A percentile compares a stretch with the other conserved stretches of the same genome.
These are phyloP conservation scores for Saccostrea glomerata DNA, from an alignment of 1,140 invertebrate species.

Conservation along the genomic window DNA sequence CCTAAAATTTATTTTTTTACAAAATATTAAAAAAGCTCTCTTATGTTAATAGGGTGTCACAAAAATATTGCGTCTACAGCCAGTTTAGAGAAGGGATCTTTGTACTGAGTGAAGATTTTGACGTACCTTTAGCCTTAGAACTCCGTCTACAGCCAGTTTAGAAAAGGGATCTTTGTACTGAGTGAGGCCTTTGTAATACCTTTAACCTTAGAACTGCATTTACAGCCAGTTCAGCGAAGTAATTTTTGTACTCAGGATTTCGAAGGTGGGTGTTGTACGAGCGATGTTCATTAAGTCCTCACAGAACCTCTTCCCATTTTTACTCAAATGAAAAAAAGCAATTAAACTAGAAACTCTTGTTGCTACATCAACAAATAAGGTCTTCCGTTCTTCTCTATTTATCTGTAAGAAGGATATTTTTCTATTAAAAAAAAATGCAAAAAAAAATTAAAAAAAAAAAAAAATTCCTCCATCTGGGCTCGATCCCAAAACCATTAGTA, in stretches of 20 bases:
- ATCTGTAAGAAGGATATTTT: no score
- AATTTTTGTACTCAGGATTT: conserved; percentile 99
- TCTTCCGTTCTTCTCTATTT: no score
- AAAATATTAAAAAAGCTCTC: no score
- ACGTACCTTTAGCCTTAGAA: conserved; percentile 90
- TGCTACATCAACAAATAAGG: no score
- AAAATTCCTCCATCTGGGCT: no score
- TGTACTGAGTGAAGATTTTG: conserved; percentile 85
- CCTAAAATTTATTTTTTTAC: no score
- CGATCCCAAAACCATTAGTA: no score
- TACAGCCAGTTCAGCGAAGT: conserved; percentile 96
- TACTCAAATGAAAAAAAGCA: conserved; percentile 79
- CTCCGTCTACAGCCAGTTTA: conserved; percentile 96
- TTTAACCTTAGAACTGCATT: conserved; percentile 96
- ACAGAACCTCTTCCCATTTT: conserved; percentile 88
- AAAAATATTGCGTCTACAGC: conserved; percentile 89
- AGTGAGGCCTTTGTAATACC: conserved; percentile 82
- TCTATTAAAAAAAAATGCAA: no score
- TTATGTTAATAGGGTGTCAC: no score
- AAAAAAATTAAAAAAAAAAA: no score
- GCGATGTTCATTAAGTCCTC: conserved; percentile 98
- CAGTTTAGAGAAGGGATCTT: conserved; percentile 96
- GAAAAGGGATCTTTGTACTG: conserved; percentile 99
- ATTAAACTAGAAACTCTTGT: no score
- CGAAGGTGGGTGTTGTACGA: conserved; percentile 97